Evolutionary conservation across 2,888 invertebrate species (phyloP).

Genomic region (Sphinx pinastri): DNA sequence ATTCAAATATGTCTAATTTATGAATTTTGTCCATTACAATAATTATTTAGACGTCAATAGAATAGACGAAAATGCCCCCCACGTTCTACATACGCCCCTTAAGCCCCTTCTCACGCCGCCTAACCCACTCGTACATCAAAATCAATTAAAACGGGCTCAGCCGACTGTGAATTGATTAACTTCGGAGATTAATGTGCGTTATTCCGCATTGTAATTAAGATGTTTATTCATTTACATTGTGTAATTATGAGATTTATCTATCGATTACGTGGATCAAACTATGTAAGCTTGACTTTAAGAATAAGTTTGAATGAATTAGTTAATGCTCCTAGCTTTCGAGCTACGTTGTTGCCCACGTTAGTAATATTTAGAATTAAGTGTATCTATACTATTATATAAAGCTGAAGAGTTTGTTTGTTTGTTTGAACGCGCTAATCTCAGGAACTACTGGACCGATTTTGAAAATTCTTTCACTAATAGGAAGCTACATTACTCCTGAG

Average conservation of each 20-base stretch:
- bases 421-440: too few species aligned
- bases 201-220: conserved; percentile 28
- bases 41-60: background rate
- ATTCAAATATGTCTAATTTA: background rate
- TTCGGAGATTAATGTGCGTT: conserved; percentile 27
- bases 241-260: conserved; percentile 13
- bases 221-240: conserved; percentile 26
- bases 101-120: conserved; percentile 17
- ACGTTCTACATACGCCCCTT: conserved; percentile 13
- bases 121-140: conserved; percentile 28
- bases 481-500: too few species aligned
- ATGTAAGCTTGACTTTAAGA: background rate
- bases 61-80: background rate
- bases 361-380: too few species aligned
- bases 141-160: conserved; percentile 29
- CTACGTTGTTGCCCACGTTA: too few species aligned
- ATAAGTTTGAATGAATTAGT: background rate
- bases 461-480: too few species aligned
- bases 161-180: conserved; percentile 28
- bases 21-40: background rate
- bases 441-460: too few species aligned
- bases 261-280: conserved; percentile 3
- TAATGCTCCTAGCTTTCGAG: too few species aligned
- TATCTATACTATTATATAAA: too few species aligned
- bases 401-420: too few species aligned